Base-by-base conservation (phyloP, 1,140 invertebrate genomes). In the Drosophila lacertosa region DNA sequence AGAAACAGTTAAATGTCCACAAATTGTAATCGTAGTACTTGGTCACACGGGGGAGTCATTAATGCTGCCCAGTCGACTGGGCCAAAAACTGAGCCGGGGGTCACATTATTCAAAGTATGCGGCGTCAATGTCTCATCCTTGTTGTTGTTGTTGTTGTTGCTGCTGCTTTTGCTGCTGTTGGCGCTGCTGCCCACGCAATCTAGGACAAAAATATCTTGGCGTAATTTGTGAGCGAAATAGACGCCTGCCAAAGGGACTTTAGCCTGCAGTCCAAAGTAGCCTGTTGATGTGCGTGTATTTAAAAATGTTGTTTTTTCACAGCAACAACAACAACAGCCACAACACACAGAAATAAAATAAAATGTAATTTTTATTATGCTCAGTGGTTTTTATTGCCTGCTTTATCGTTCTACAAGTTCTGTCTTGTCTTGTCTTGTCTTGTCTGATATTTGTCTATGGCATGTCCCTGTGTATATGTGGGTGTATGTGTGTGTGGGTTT, bases 361-460 rank as follows among this genome's bases (percentile, higher is more conserved):
- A 88, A 88, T 88, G 82, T 88, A 88, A 88, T 88, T 88, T 86
- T 88, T 88, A 88, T 88, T 88, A 89, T 86, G 74, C 82, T 88
- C 69, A 55, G 82, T 88, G 82, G 82, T 88, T 88, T 88, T 88
- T 88, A 88, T 88, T 88, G 82, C 81, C 82, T 75, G 71, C 77
- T 88, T 88, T 88, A 88, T 88, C 82, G 82, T 83, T 82, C 72
- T 75, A 86, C 81, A 86, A 86, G 82, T 80, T 82, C 71, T 44
- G 54, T 45, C 42, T 57, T 48, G 55, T 58, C 70, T 62, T 37
- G 40, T 51, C 70, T 65, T 70, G 79, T 76, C 79, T 83, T 83
- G 82, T 86, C 73, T 86, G 81, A 86, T 84, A 84, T 84, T 84
- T 84, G 81, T 84, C 81, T 84, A 74, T 84, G 81, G 81, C 77